Base-by-base conservation (phyloP, 2,888 invertebrate species). In the Girardia tigrina region DNA sequence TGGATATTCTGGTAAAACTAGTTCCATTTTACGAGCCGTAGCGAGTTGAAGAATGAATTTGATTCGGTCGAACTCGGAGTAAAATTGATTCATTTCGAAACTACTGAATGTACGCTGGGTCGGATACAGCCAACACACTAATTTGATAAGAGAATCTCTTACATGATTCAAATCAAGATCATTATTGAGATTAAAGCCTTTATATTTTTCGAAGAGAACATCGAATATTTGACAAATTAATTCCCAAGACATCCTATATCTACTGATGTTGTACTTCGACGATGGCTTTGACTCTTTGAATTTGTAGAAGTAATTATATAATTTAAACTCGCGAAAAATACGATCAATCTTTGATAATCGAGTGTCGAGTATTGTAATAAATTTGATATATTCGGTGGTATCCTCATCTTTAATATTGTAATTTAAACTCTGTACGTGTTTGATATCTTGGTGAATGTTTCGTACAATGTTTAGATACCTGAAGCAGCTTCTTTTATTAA, bases 401-500 rank as follows among this genome's bases (percentile, higher is more conserved):
- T 8, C 20, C n/a, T 56, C 56, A 56, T 56, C 23, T 56, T n/a
- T 56, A 56, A 4, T 56, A n/a, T 20, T 56, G 56, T 20, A 23
- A 20, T 56, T n/a, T n/a, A n/a, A n/a, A 6, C 23, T 56, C n/a
- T 56, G 56, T 56, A 56, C n/a, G 23, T 4, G 20, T 16, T 56
- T 56, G 56, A 56, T 56, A 16, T 56, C 56, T 4, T 56, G 56
- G 23, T 56, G 23, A 23, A 56, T 56, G 4, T 56, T 56, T 6
- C 56, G 56, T 6, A 56, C 56, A 2, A 56, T 56, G n/a, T 56
- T 56, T n/a, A 56, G 23, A 29, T 72, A 72, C 4, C 73, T n/a
- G 28, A 26, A 42, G 28, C 72, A 72, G 28, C 72, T 72, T 16
- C 27, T 16, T 8, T 28, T 28, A 6, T 27, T 28, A 70, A 74